Conservation (phyloP, 2,888 invertebrate genomes). For the Nomada fucata region DNA sequence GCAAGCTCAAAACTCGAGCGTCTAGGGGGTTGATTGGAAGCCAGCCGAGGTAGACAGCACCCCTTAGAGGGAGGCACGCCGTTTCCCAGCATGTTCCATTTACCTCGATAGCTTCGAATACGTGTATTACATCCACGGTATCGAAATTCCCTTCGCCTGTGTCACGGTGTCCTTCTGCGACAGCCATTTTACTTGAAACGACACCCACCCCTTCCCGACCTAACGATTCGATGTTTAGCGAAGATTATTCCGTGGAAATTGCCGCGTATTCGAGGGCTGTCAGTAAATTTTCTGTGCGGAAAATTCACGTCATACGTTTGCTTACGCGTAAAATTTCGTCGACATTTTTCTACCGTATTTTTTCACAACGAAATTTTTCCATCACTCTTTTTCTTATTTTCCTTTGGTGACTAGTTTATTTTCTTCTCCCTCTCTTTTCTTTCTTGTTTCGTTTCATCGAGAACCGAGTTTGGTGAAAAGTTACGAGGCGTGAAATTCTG, state of each 20-base stretch:
- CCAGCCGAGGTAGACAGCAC: constrained; percentile 36
- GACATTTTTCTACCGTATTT: neutral
- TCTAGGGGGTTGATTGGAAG: constrained; percentile 49
- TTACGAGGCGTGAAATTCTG: constrained; percentile 31
- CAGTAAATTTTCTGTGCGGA: neutral
- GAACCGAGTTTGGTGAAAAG: neutral
- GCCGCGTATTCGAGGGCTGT: neutral
- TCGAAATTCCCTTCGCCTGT: constrained; percentile 61
- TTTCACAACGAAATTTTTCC: neutral
- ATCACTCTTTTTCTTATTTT: neutral
- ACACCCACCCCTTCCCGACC: constrained; percentile 53
- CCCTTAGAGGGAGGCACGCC: constrained; percentile 63
- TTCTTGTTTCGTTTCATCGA: neutral
- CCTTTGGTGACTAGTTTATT: no score
- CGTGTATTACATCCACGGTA: constrained; percentile 65
- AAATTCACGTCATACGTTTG: constrained; percentile 7
- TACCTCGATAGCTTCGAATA: constrained; percentile 76
- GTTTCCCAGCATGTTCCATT: constrained; percentile 77
- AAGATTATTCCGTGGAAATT: constrained; percentile 41
- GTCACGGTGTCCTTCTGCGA: constrained; percentile 1
- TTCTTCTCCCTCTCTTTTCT: neutral
- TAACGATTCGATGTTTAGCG: constrained; percentile 55
- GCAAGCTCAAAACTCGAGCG: constrained; percentile 67
- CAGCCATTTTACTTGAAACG: constrained; percentile 49
- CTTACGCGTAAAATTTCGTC: constrained; percentile 3